These are phyloP conservation scores for Holothuria leucospilota DNA, from an alignment of 53 echinoderm and acorn worm genomes.

Conservation along the genomic window DNA sequence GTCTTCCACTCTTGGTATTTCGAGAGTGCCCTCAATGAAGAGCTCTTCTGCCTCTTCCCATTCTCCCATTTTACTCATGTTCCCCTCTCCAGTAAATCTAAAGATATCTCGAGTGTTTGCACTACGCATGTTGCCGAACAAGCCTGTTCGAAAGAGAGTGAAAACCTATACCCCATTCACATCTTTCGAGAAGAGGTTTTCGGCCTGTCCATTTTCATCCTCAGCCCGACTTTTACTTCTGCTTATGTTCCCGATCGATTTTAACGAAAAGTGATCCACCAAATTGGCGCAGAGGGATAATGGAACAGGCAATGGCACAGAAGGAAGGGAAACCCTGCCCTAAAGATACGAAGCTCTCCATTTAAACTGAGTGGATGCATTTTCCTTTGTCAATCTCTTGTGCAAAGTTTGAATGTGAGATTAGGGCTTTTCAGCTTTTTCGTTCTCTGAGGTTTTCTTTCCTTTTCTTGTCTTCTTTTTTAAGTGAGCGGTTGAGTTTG, in stretches of 20 bases:
- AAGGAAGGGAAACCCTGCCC: no score
- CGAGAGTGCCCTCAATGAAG: slow-evolving; percentile 5
- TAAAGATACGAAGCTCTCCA: no score
- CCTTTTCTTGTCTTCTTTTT: not conserved
- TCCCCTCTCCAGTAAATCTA: slow-evolving; percentile 30
- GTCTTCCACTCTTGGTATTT: slow-evolving; percentile 14
- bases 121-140: slow-evolving; percentile 39
- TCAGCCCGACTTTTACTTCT: not conserved
- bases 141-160: slow-evolving; percentile 9
- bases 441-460: not conserved
- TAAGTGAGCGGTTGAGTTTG: not conserved
- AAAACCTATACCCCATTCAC: slow-evolving; percentile 15
- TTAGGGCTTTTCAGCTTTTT: no score
- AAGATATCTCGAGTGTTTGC: slow-evolving; percentile 48
- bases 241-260: not conserved
- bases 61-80: slow-evolving; percentile 30
- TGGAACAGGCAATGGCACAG: no score
- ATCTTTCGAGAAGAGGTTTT: not conserved
- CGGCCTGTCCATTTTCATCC: not conserved
- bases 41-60: slow-evolving; percentile 28
- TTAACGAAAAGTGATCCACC: slow-evolving; percentile 15
- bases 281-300: no score
- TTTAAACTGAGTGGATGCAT: no score
- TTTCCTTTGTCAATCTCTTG: no score
- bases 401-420: no score